These are phyloP conservation scores for Apamea crenata DNA, from an alignment of 2,888 invertebrate species.

Conservation along the genomic window DNA sequence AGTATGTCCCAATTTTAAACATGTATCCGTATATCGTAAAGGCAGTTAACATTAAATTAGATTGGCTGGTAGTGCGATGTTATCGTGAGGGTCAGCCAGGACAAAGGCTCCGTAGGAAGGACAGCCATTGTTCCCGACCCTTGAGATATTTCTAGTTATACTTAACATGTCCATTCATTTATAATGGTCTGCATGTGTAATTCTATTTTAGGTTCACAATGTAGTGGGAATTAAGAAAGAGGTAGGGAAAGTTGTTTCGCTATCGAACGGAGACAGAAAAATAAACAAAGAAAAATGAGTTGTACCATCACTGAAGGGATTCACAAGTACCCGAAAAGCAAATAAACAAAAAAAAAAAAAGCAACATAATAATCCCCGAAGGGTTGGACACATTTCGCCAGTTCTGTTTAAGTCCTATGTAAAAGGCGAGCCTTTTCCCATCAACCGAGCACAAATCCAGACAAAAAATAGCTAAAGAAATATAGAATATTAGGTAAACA, in stretches of 20 bases:
- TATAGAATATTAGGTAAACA: neutral
- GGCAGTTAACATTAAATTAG: constrained; percentile 70
- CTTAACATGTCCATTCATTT: constrained; percentile 59
- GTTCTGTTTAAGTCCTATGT: neutral
- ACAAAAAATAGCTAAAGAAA: neutral
- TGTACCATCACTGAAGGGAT: neutral
- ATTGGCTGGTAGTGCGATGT: constrained; percentile 69
- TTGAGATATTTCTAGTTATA: constrained; percentile 59
- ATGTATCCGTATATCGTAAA: constrained; percentile 41
- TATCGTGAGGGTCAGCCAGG: constrained; percentile 70
- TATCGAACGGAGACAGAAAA: neutral
- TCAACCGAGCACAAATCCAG: neutral
- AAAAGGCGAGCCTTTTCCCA: neutral
- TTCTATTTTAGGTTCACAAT: constrained; percentile 24
- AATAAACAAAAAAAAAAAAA: neutral
- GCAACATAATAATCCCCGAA: neutral
- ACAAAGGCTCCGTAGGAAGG: constrained; percentile 70
- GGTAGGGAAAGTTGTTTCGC: neutral
- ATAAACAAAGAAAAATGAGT: too few species aligned
- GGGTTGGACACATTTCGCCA: too few species aligned
- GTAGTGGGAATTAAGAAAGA: neutral
- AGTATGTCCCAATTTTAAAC: constrained; percentile 40
- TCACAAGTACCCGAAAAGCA: neutral
- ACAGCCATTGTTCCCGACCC: constrained; percentile 71
- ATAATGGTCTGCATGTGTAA: constrained; percentile 50